These are phyloP conservation scores for Morpho helenor DNA, from an alignment of 2,888 invertebrate species.

Conservation along the genomic window DNA sequence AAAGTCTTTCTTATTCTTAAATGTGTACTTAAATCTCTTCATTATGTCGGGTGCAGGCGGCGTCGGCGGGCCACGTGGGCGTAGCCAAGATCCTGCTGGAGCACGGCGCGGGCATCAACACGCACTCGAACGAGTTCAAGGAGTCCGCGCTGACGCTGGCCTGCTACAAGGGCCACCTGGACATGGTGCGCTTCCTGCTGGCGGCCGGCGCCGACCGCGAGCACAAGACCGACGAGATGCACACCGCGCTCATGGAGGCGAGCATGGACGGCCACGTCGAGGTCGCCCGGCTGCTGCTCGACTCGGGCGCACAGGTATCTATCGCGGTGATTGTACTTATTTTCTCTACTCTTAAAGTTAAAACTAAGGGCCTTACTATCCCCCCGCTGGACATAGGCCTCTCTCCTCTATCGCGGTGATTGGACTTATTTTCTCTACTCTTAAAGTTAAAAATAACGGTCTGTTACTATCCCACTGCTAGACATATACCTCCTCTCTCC, in stretches of 20 bases:
- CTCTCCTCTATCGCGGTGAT: constrained; percentile 8
- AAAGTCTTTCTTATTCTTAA: too few species aligned
- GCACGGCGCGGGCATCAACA: constrained; percentile 98
- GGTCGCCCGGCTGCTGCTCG: constrained; percentile 94
- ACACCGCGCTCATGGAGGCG: constrained; percentile 99
- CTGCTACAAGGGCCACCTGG: constrained; percentile 97
- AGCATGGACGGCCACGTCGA: constrained; percentile 99
- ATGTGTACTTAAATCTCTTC: too few species aligned
- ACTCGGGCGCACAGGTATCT: constrained; percentile 93
- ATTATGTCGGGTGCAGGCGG: constrained; percentile 76
- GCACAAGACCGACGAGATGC: constrained; percentile 99
- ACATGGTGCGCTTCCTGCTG: constrained; percentile 97
- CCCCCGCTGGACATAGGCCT: too few species aligned
- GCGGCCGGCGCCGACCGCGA: constrained; percentile 98
- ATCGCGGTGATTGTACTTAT: constrained; percentile 1
- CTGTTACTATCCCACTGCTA: too few species aligned
- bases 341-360: too few species aligned
- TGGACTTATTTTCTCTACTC: background rate
- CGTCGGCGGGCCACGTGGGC: constrained; percentile 95
- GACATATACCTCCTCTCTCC: too few species aligned
- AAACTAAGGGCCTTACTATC: too few species aligned
- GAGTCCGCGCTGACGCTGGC: constrained; percentile 97
- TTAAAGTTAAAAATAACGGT: too few species aligned
- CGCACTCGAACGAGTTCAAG: constrained; percentile 99
- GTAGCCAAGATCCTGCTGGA: constrained; percentile 94